Evolutionary conservation across 2,797 vertebrate genomes (phyloP), one percentile per base, ranked within the genome.

Genomic region (Pagetopsis macropterus): DNA sequence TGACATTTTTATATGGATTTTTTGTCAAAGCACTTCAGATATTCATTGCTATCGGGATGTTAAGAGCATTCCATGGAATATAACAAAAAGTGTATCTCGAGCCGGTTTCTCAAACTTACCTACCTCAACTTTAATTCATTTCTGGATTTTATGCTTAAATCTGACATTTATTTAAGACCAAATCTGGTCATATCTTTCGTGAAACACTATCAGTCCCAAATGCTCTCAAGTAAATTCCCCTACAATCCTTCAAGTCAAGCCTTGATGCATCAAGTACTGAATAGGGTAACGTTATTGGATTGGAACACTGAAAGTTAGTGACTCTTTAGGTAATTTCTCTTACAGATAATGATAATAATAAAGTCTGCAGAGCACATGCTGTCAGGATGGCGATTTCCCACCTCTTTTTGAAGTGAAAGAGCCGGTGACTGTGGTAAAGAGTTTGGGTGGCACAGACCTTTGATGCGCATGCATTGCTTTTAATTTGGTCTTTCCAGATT

Each of bases 401-500:
- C 43, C 44, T 56, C 45, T 56, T 17, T 64, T 48, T 78, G 67
- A 31, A 45, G 71, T 66, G 60, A 85, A 75, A 69, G 27, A 75
- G 65, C 76, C n/a, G 40, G 67, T 48, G 56, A 57, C 77, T 81
- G 85, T 23, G 85, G 84, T 78, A 19, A 66, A 65, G 63, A 69
- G 48, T 80, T 78, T 78, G 85, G 88, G 90, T 89, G 90, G 89
- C 76, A 68, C 70, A 55, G 60, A 71, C 75, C 65, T 82, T 49
- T 33, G 74, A 58, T 81, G 88, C 57, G 78, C 71, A 75, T 71
- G 54, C 21, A 5, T 8, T 52, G 71, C 88, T 90, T 91, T 82
- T 89, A 87, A 92, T 93, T 94, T 87, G 59, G 31, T 56, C n/a
- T 43, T 37, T 23, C 27, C 59, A 84, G 82, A 93, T 91, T 86